phyloP scores from a whole-genome alignment of 2,888 invertebrate genomes.

The Drosophila fulvimacula region DNA sequence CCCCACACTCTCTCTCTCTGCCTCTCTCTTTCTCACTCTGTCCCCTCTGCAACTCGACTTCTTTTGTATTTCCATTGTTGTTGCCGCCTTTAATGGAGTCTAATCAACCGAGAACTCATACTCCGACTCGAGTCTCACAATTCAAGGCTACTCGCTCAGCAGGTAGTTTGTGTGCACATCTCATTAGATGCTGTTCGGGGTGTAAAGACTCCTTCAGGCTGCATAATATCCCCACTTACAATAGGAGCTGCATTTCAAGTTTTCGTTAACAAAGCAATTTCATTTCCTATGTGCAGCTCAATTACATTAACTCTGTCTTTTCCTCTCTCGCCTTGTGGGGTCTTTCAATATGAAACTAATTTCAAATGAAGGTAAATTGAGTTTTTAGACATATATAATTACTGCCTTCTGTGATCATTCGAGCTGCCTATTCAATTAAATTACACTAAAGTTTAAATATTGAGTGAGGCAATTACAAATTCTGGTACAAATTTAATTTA shows the following conservation, averaged over 20 bases:
- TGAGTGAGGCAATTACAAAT: no score
- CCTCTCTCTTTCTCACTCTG: neutral
- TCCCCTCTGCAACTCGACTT: conserved; percentile 6
- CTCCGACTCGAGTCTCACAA: conserved; percentile 1
- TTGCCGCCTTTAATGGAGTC: conserved; percentile 72
- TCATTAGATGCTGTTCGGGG: conserved; percentile 51
- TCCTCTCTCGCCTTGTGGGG: neutral
- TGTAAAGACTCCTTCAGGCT: conserved; percentile 32
- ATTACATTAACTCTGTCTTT: conserved; percentile 20
- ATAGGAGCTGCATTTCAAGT: conserved; percentile 6
- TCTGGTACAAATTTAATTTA: no score
- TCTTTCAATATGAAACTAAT: conserved; percentile 8
- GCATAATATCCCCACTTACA: neutral
- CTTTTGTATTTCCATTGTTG: conserved; percentile 55
- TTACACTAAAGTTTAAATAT: no score
- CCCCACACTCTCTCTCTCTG: neutral
- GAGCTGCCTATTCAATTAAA: neutral
- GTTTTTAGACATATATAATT: neutral
- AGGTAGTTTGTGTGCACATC: conserved; percentile 53
- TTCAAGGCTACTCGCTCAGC: conserved; percentile 20
- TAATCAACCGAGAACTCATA: conserved; percentile 63
- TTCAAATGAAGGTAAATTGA: neutral
- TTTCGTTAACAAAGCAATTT: conserved; percentile 21
- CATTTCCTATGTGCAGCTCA: conserved; percentile 22
- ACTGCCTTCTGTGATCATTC: no score